Conservation (phyloP, 2,797 vertebrate species). For the Bradypus variegatus region DNA sequence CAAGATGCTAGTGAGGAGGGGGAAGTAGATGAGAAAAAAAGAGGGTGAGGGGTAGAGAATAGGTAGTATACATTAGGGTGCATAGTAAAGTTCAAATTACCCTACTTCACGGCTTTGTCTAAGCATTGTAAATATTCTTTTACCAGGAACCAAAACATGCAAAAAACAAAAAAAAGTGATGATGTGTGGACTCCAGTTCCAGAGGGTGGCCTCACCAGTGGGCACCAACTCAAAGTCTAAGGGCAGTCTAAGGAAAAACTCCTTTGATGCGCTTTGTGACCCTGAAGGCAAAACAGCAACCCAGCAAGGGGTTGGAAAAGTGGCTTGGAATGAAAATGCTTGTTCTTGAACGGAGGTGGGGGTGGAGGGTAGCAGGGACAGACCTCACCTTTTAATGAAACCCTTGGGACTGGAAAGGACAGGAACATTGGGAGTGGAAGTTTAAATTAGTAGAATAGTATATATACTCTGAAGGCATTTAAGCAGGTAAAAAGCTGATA, state of each 20-base stretch:
- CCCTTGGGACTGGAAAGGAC: neutral
- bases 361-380: no score
- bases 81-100: neutral
- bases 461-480: neutral
- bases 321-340: neutral
- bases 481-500: neutral
- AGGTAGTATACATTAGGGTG: neutral
- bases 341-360: neutral
- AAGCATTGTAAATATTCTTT: neutral
- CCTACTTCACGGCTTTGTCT: neutral
- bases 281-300: constrained; percentile 30
- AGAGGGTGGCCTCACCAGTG: neutral
- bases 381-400: neutral
- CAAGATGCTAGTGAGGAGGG: neutral
- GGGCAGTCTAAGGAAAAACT: neutral
- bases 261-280: constrained; percentile 31
- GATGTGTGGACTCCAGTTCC: neutral
- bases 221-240: neutral
- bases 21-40: neutral
- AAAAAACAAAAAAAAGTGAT: neutral
- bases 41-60: neutral
- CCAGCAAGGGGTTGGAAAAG: neutral
- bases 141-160: neutral
- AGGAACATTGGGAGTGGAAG: neutral
- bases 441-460: neutral